Conservation (phyloP, 2,888 invertebrate species). For the Biston betularia region DNA sequence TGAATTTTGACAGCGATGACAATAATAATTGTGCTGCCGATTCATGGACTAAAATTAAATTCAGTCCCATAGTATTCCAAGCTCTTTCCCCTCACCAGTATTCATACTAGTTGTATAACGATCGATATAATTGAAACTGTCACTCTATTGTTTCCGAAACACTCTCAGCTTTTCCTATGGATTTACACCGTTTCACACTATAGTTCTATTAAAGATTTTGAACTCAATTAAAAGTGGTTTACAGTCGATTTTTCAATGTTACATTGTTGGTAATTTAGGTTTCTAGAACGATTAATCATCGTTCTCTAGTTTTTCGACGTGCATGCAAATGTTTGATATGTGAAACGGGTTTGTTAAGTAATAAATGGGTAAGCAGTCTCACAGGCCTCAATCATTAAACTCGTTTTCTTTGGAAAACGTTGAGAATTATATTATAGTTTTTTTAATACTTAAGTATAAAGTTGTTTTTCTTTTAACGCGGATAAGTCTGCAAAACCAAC, state of each 20-base stretch:
- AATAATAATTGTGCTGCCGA: too few relatives aligned
- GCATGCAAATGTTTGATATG: conserved; percentile 30
- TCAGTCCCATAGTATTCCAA: too few relatives aligned
- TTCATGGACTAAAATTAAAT: too few relatives aligned
- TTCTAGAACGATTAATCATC: conserved; percentile 36
- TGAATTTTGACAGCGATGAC: neutral
- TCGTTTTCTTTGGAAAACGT: conserved; percentile 9
- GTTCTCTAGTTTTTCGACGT: conserved; percentile 32
- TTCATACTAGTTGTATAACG: conserved; percentile 24
- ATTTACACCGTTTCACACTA: conserved; percentile 4
- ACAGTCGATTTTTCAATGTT: conserved; percentile 5
- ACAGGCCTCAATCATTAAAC: conserved; percentile 6
- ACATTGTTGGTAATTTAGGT: conserved; percentile 28
- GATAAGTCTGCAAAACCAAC: too few relatives aligned
- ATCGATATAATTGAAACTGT: conserved; percentile 50
- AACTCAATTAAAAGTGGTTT: neutral
- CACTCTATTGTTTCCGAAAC: conserved; percentile 51
- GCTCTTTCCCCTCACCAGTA: conserved; percentile 25
- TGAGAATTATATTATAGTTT: neutral
- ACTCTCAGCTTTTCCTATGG: conserved; percentile 55
- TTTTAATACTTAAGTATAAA: neutral
- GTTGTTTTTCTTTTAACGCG: too few relatives aligned
- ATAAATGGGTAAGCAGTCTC: conserved; percentile 22
- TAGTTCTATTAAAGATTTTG: neutral
- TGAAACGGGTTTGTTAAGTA: conserved; percentile 26